A percentile compares a stretch with the other conserved stretches of the same genome.
Conservation (phyloP, 2,888 invertebrate species). For the Neocrepidodera transversa region DNA sequence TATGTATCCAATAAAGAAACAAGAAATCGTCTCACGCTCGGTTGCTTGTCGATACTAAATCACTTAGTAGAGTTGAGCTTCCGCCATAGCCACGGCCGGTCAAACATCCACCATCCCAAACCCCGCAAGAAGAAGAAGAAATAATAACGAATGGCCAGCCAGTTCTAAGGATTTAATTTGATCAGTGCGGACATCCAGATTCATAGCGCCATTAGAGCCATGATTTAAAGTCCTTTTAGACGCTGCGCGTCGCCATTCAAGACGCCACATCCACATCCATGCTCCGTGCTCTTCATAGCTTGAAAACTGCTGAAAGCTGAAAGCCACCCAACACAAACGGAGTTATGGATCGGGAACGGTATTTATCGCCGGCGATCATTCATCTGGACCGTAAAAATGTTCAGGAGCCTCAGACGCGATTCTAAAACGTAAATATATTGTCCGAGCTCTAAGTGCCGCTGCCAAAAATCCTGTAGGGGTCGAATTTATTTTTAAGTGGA, state of each 20-base stretch:
- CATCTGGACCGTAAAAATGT: conserved; percentile 35
- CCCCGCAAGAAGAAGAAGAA: conserved; percentile 42
- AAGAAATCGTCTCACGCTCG: conserved; percentile 32
- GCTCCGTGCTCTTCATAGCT: conserved; percentile 33
- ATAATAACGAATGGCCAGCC: conserved; percentile 53
- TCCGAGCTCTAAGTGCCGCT: conserved; percentile 6
- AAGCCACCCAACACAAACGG: conserved; percentile 39
- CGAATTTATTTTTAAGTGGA: conserved; percentile 1
- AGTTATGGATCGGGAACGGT: conserved; percentile 37
- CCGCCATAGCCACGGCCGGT: conserved; percentile 52
- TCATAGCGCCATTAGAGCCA: conserved; percentile 63
- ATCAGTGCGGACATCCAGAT: conserved; percentile 63
- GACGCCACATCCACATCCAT: conserved; percentile 46
- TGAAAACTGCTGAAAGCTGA: conserved; percentile 36
- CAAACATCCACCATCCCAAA: conserved; percentile 44
- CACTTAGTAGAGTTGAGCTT: conserved; percentile 43
- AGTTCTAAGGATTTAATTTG: conserved; percentile 62
- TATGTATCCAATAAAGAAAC: conserved; percentile 24
- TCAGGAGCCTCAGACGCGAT: conserved; percentile 18
- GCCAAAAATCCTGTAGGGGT: conserved; percentile 11
- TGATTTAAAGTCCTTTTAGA: conserved; percentile 62
- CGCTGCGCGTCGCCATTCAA: conserved; percentile 51
- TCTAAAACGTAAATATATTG: conserved; percentile 25
- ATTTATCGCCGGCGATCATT: conserved; percentile 39
- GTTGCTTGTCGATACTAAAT: conserved; percentile 44